phyloP scores from a whole-genome alignment of 2,888 invertebrate genomes.

The Eupithecia centaureata region DNA sequence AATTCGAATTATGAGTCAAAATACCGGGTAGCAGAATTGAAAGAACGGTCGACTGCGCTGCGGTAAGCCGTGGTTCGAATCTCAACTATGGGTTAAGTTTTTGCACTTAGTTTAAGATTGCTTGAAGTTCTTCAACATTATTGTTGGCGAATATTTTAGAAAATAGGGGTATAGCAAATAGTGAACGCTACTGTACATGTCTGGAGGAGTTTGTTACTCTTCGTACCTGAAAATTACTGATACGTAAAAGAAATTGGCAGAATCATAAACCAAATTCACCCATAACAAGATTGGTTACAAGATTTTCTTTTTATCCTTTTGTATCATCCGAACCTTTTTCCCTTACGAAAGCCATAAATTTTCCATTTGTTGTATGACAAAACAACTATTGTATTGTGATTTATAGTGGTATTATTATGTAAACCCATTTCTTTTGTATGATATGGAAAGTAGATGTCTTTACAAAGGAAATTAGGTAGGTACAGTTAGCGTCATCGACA shows the following conservation, averaged over 20 bases:
- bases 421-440: slow-evolving; percentile 39
- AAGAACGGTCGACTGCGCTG: no score
- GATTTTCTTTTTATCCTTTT: slow-evolving; percentile 17
- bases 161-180: no score
- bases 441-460: slow-evolving; percentile 27
- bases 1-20: no score
- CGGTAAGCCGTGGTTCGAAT: no score
- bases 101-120: no score
- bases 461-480: slow-evolving; percentile 9
- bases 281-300: slow-evolving; percentile 16
- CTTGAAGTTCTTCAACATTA: no score
- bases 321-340: slow-evolving; percentile 30
- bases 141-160: no score
- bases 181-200: no score
- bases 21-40: no score
- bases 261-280: slow-evolving; percentile 17
- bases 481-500: background rate
- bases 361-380: slow-evolving; percentile 45
- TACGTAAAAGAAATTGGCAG: background rate
- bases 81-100: no score
- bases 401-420: slow-evolving; percentile 42
- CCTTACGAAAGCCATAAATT: slow-evolving; percentile 43
- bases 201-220: no score
- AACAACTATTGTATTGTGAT: slow-evolving; percentile 45
- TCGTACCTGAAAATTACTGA: background rate